Conservation (phyloP, 2,113 vertebrate species). For the Poeciliopsis retropinna region DNA sequence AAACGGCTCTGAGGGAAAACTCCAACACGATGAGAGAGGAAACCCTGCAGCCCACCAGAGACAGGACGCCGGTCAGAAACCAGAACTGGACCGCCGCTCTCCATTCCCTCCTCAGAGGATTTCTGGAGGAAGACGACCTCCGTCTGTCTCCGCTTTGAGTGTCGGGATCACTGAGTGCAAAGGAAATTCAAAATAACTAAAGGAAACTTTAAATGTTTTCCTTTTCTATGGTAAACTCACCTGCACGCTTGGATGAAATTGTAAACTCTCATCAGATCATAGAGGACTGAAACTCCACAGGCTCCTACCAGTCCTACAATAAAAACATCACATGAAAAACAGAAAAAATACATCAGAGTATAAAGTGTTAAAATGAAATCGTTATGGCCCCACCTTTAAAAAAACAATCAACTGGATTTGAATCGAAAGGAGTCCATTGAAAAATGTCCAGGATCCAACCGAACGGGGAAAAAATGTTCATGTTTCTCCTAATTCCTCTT, state of each 20-base stretch:
- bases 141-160: constrained; percentile 16
- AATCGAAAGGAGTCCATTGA: constrained; percentile 64
- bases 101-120: constrained; percentile 54
- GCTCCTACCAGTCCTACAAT: constrained; percentile 82
- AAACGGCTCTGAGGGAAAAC: constrained; percentile 85
- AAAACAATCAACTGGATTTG: constrained; percentile 73
- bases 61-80: constrained; percentile 76
- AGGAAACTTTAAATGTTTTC: neutral
- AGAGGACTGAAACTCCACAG: constrained; percentile 84
- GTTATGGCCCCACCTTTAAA: constrained; percentile 81
- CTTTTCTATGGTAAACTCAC: constrained; percentile 76
- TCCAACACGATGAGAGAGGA: constrained; percentile 87
- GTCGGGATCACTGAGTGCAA: constrained; percentile 43
- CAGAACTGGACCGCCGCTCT: constrained; percentile 71
- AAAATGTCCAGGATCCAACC: constrained; percentile 77
- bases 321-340: neutral
- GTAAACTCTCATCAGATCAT: constrained; percentile 83
- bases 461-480: constrained; percentile 60
- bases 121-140: constrained; percentile 9
- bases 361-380: neutral
- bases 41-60: constrained; percentile 80
- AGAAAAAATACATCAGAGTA: neutral
- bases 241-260: constrained; percentile 81
- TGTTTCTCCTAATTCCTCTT: constrained; percentile 1
- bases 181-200: neutral